A percentile compares a stretch with the other conserved stretches of the same genome.
Evolutionary conservation across 2,888 invertebrate genomes (phyloP).

Genomic region (Chesias legatella): DNA sequence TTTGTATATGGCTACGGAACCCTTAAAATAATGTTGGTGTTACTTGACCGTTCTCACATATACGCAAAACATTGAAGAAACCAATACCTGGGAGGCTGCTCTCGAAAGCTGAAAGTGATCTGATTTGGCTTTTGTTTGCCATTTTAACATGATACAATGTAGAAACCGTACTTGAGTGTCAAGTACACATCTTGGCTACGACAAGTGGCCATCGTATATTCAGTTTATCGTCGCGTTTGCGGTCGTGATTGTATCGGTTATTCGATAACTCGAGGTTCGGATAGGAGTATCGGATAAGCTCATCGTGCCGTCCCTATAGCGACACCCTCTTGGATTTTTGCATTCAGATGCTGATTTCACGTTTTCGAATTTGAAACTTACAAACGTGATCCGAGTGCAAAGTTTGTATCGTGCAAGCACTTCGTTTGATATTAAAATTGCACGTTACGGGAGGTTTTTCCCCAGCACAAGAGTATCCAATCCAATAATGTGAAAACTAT

Average conservation of each 20-base stretch:
- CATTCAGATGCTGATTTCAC: slow-evolving; percentile 65
- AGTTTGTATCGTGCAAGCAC: slow-evolving; percentile 51
- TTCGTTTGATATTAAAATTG: slow-evolving; percentile 52
- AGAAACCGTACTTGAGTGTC: slow-evolving; percentile 28
- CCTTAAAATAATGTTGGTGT: too few species aligned
- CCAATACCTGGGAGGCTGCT: slow-evolving; percentile 7
- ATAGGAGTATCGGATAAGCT: slow-evolving; percentile 22
- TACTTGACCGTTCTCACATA: too few species aligned
- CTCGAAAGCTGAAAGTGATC: slow-evolving; percentile 9
- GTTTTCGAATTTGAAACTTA: slow-evolving; percentile 65
- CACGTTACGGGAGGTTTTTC: slow-evolving; percentile 28
- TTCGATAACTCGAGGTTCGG: slow-evolving; percentile 22
- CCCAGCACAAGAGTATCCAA: slow-evolving; percentile 10
- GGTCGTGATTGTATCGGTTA: slow-evolving; percentile 24
- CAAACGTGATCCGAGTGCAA: slow-evolving; percentile 59
- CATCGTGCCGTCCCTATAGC: slow-evolving; percentile 29
- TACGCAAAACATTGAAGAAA: slow-evolving; percentile 5
- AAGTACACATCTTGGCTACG: slow-evolving; percentile 21
- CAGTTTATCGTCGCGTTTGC: slow-evolving; percentile 21
- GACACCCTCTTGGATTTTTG: slow-evolving; percentile 55
- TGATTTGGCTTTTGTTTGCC: slow-evolving; percentile 6
- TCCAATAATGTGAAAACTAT: slow-evolving; percentile 1
- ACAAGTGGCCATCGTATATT: slow-evolving; percentile 19
- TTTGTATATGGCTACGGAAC: too few species aligned
- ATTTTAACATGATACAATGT: slow-evolving; percentile 27